Conservation (phyloP, 1,140 invertebrate genomes). For the Zaprionus nigranus region DNA sequence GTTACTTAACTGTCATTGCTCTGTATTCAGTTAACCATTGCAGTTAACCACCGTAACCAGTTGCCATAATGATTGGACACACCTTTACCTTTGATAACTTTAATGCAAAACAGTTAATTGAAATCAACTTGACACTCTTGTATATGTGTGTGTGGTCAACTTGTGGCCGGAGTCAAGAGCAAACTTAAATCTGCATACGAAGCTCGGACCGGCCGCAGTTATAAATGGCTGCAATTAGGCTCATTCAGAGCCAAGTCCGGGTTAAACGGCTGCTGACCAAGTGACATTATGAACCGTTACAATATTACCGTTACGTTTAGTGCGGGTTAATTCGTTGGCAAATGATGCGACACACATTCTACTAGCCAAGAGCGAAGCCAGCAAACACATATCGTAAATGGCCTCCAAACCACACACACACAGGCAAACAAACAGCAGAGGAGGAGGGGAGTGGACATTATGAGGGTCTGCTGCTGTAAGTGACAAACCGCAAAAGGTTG, state of each 20-base stretch:
- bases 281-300: conserved; percentile 8
- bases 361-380: conserved; percentile 39
- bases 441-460: neutral
- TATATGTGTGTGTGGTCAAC: neutral
- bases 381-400: conserved; percentile 27
- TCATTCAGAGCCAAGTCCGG: neutral
- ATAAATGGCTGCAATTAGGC: conserved; percentile 21
- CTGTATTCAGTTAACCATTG: neutral
- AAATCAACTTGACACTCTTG: conserved; percentile 10
- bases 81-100: neutral
- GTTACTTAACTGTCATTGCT: no score
- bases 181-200: neutral
- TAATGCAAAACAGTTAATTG: neutral
- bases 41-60: neutral
- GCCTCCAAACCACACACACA: conserved; percentile 41
- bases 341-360: conserved; percentile 54
- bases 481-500: conserved; percentile 79
- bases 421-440: conserved; percentile 16
- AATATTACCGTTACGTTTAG: conserved; percentile 1
- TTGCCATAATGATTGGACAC: neutral
- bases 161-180: neutral
- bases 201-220: neutral
- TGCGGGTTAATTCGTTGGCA: conserved; percentile 23
- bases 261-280: neutral
- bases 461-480: conserved; percentile 51